Evolutionary conservation across 2,888 invertebrate genomes (phyloP).

Genomic region (Trichogramma dendrolimi): DNA sequence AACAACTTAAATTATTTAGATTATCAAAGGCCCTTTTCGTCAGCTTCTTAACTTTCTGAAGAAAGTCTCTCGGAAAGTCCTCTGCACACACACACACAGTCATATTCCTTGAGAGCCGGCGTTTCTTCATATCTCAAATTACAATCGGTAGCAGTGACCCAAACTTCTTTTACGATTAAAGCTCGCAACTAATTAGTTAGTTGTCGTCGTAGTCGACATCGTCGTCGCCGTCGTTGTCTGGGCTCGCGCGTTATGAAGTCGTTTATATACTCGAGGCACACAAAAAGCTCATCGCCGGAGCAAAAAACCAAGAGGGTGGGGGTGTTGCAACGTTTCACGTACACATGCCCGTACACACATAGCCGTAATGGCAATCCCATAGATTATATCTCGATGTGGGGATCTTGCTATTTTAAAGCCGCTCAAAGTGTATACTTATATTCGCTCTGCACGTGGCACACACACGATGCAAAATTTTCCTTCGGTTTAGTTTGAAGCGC

Average conservation of each 20-base stretch:
- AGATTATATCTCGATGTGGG: no score
- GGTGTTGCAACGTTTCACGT: background rate
- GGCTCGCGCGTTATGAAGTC: background rate
- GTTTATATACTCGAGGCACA: no score
- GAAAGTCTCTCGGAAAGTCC: background rate
- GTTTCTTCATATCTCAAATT: conserved; percentile 20
- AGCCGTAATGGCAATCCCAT: no score
- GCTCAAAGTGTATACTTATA: no score
- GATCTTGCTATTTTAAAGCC: no score
- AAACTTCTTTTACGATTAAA: conserved; percentile 24
- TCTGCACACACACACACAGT: background rate
- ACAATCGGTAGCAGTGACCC: conserved; percentile 22
- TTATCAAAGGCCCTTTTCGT: conserved; percentile 12
- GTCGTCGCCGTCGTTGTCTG: background rate
- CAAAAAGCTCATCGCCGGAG: background rate
- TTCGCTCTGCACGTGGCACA: no score
- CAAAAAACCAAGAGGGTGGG: conserved; percentile 3
- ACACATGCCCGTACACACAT: no score
- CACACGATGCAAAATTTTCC: no score
- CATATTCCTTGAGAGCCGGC: no score
- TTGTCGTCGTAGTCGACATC: conserved; percentile 10
- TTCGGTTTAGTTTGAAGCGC: no score
- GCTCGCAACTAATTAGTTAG: conserved; percentile 21
- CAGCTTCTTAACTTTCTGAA: no score
- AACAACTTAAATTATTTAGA: conserved; percentile 23